Evolutionary conservation across 2,113 vertebrate genomes (phyloP).

Genomic region (Benitochromis conjunctus): DNA sequence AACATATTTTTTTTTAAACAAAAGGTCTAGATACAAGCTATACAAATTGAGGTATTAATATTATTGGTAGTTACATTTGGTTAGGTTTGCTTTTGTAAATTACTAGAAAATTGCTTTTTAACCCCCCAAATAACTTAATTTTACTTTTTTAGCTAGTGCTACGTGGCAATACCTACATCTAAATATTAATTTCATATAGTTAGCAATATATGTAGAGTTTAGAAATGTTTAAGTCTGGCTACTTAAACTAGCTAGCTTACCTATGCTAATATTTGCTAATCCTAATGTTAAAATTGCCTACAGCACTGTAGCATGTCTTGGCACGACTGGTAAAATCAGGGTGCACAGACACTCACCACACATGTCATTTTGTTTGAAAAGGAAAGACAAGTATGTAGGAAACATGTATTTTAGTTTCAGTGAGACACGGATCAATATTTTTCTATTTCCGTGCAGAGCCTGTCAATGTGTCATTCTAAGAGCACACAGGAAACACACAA

Average conservation of each 20-base stretch:
- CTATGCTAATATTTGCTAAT: background rate
- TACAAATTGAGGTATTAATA: rapidly evolving
- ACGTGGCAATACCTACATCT: background rate
- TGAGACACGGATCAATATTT: background rate
- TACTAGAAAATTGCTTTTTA: background rate
- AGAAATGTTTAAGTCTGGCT: background rate
- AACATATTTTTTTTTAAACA: background rate
- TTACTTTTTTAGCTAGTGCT: background rate
- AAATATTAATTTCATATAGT: background rate
- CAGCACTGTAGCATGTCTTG: background rate
- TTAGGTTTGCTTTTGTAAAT: background rate
- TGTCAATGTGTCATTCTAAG: background rate
- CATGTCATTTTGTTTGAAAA: background rate
- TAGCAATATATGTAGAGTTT: background rate
- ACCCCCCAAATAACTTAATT: background rate
- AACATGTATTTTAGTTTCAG: background rate
- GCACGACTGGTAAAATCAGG: background rate
- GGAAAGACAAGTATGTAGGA: background rate
- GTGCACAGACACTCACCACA: rapidly evolving
- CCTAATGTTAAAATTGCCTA: background rate
- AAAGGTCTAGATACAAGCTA: background rate
- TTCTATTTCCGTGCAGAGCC: background rate
- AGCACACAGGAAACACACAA: background rate
- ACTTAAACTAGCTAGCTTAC: background rate
- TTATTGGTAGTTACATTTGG: background rate